A percentile compares a stretch with the other conserved stretches of the same genome.
Evolutionary conservation across 2,888 invertebrate genomes (phyloP).

Genomic region (Lasioglossum calceatum): DNA sequence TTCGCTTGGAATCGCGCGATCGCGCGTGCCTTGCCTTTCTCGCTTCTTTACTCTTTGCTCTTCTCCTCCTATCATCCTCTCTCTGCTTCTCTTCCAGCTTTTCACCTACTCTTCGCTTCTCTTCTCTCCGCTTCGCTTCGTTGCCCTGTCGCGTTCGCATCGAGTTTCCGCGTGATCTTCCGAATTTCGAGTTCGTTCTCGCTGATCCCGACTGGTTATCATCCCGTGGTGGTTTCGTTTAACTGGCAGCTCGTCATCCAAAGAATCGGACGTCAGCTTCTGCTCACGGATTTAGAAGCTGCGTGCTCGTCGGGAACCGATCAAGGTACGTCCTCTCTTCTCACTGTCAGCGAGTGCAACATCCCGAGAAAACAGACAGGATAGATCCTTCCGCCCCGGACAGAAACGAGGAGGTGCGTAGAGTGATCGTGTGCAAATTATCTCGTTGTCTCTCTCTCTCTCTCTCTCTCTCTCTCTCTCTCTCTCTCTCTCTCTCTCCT

Average conservation of each 20-base stretch:
- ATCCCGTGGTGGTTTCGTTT: not conserved
- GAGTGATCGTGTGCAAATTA: not conserved
- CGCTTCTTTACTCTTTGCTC: not conserved
- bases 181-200: not conserved
- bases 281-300: slow-evolving; percentile 21
- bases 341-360: not conserved
- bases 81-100: not conserved
- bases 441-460: not conserved
- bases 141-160: not conserved
- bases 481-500: not conserved
- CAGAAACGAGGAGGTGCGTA: not conserved
- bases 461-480: not conserved
- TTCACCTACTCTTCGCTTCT: not conserved
- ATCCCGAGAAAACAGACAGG: not conserved
- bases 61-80: slow-evolving; percentile 2
- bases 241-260: not conserved
- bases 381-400: not conserved
- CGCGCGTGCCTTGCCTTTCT: slow-evolving; percentile 27
- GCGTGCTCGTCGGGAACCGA: slow-evolving; percentile 13
- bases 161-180: not conserved
- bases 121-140: not conserved
- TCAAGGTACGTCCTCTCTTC: slow-evolving; percentile 35
- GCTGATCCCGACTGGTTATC: not conserved
- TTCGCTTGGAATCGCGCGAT: slow-evolving; percentile 35
- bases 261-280: not conserved